phyloP scores from a whole-genome alignment of 2,888 invertebrate species.

The Lepidochitona cinerea region DNA sequence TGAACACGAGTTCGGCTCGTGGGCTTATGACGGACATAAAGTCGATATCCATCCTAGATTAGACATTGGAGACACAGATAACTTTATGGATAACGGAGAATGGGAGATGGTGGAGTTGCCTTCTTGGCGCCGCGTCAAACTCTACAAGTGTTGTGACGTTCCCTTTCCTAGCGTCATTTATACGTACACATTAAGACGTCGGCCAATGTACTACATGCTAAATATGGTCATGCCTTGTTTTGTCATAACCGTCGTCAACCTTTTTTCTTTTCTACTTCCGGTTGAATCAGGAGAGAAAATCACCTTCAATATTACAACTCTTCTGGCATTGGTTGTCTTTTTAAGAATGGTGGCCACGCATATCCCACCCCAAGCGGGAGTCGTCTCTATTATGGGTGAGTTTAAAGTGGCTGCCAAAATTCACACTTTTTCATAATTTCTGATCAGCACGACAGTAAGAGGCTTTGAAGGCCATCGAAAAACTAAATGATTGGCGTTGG shows the following conservation, averaged over 20 bases:
- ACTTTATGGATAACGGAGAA: conserved; percentile 17
- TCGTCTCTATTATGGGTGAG: not conserved
- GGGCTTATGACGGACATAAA: not conserved
- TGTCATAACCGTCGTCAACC: conserved; percentile 6
- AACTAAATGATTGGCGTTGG: too few relatives aligned
- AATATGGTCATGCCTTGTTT: conserved; percentile 19
- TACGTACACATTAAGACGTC: conserved; percentile 11
- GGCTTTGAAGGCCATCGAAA: too few relatives aligned
- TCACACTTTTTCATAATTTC: too few relatives aligned
- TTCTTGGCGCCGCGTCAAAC: not conserved
- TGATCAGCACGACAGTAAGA: too few relatives aligned
- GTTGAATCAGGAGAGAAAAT: conserved; percentile 9
- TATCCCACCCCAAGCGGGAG: not conserved
- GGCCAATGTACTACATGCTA: conserved; percentile 21
- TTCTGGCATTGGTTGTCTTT: conserved; percentile 1
- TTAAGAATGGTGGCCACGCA: not conserved
- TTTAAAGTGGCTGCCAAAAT: not conserved
- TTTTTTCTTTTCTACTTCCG: not conserved
- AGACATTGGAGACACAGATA: not conserved
- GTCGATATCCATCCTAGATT: not conserved
- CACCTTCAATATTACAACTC: conserved; percentile 11
- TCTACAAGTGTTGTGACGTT: conserved; percentile 13
- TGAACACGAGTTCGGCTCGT: conserved; percentile 5
- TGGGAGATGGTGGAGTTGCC: conserved; percentile 6
- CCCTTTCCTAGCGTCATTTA: conserved; percentile 18